Base-by-base conservation (phyloP, 2,888 invertebrate genomes). In the Pyrrhosoma nymphula region DNA sequence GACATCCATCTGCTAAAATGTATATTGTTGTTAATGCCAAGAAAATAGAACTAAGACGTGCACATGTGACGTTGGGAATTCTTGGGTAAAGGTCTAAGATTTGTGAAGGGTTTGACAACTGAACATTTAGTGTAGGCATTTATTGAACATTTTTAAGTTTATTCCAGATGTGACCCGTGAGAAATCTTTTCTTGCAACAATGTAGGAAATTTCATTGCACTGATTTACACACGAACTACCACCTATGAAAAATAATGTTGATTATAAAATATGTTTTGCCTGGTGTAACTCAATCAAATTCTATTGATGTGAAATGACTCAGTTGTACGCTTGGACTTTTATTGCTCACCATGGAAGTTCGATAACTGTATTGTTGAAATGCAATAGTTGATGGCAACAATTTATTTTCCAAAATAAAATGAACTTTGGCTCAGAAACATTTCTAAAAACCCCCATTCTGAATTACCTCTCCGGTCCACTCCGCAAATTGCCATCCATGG, bases 31-130 rank as follows among this genome's bases (percentile, higher is more conserved):
- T 93, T 69, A 47, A 26, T 93, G 47, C 10, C n/a, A 18, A 75
- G 26, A 75, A 75, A 75, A 75, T 63, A 69, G 16, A 75, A 20
- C 47, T 39, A 75, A 93, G 30, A 26, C 55, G 93, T 93, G 93
- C 55, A 93, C n/a, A n/a, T n/a, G 16, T 69, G 47, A 69, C 39
- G 35, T 93, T 14, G 60, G 93, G 69, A 69, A 39, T 18, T 39
- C 56, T n/a, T n/a, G n/a, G n/a, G n/a, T n/a, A n/a, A n/a, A n/a
- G n/a, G n/a, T n/a, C 35, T 2, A 16, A 39, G 47, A 75, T 47
- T 35, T 93, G 69, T 93, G 26, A 60, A 63, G 63, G 20, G 91
- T 39, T 60, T 91, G 63, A 91, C 23, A 18, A 3, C 30, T 63
- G 23, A 35, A 63, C 23, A n/a, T 39, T 23, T 91, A 63, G 39